Evolutionary conservation across 2,113 vertebrate genomes (phyloP).

Genomic region (Engraulis encrasicolus): DNA sequence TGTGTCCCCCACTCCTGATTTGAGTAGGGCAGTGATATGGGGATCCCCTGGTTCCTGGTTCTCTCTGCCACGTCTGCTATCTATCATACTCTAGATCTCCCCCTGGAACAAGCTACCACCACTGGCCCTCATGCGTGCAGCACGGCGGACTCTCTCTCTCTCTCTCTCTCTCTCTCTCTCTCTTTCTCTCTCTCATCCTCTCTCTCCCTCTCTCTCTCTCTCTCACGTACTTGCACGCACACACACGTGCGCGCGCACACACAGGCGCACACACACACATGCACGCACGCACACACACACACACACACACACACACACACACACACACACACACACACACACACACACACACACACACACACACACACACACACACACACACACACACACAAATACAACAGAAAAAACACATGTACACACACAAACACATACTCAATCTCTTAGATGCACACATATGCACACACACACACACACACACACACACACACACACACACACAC

Average conservation of each 20-base stretch:
- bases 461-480: not conserved
- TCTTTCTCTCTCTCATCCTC: no score
- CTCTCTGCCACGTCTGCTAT: not conserved
- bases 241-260: no score
- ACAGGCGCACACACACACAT: no score
- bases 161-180: no score
- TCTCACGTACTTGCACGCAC: no score
- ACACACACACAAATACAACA: conserved; percentile 21
- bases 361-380: conserved; percentile 47
- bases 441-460: no score
- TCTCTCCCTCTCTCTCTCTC: no score
- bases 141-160: no score
- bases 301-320: not conserved
- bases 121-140: not conserved
- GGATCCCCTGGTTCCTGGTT: not conserved
- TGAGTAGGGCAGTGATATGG: not conserved
- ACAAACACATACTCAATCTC: not conserved
- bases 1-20: not conserved
- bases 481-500: not conserved
- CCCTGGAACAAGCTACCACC: not conserved
- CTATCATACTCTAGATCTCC: conserved; percentile 2
- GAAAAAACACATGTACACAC: no score
- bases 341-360: conserved; percentile 14
- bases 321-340: conserved; percentile 18
- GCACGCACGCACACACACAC: not conserved